phyloP scores from a whole-genome alignment of 2,797 vertebrate genomes.

The Natrix natrix region DNA sequence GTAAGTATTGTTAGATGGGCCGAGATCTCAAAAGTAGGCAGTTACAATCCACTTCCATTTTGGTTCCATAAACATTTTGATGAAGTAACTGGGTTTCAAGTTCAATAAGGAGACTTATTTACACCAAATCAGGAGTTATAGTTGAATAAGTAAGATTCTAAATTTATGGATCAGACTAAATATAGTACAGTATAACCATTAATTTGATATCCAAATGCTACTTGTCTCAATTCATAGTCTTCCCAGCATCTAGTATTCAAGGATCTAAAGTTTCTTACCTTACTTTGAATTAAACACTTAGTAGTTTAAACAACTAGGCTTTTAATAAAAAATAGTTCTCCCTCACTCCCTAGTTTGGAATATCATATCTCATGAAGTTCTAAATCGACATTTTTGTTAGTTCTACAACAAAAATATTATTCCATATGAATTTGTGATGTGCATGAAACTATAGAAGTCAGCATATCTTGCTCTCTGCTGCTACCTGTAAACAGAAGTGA shows the following conservation, averaged over 20 bases:
- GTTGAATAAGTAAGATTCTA: not conserved
- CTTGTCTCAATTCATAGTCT: not conserved
- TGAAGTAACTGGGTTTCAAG: not conserved
- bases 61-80: not conserved
- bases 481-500: not conserved
- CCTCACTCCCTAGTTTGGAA: not conserved
- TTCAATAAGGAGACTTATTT: not conserved
- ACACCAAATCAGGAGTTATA: not conserved
- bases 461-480: not conserved
- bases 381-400: not conserved
- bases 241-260: not conserved
- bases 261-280: not conserved
- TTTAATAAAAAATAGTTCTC: not conserved
- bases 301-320: not conserved
- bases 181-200: not conserved
- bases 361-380: not conserved
- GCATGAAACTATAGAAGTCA: no score
- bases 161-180: not conserved
- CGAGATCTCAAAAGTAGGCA: not conserved
- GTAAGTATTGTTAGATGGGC: not conserved
- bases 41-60: not conserved
- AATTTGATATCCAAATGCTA: not conserved
- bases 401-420: not conserved
- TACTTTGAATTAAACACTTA: not conserved
- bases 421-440: not conserved